Evolutionary conservation across 2,113 vertebrate genomes (phyloP).

Genomic region (Mus spicilegus): DNA sequence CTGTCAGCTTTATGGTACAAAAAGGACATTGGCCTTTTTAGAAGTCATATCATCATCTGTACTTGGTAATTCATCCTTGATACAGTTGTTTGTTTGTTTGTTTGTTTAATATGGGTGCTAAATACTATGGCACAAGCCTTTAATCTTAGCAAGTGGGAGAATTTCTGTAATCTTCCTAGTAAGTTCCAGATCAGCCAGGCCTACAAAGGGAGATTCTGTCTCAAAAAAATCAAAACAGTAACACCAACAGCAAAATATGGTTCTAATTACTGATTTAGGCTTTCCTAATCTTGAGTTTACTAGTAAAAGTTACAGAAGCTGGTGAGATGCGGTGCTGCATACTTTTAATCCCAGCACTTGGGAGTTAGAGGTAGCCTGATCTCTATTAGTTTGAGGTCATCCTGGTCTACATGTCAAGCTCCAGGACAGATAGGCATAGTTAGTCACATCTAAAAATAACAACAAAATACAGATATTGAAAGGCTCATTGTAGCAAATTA

Average conservation of each 20-base stretch:
- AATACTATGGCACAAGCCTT: neutral
- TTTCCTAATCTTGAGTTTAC: constrained; percentile 24
- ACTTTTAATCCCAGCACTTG: neutral
- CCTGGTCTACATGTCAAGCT: neutral
- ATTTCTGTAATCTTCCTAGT: neutral
- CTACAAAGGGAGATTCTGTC: neutral
- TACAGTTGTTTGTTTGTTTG: constrained; percentile 26
- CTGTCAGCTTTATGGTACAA: constrained; percentile 49
- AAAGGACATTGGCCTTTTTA: constrained; percentile 6
- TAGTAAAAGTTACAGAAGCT: constrained; percentile 24
- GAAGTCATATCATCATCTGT: constrained; percentile 29
- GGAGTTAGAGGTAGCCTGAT: neutral
- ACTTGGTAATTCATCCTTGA: constrained; percentile 43
- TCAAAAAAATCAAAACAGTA: neutral
- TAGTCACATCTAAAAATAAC: neutral
- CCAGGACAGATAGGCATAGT: neutral
- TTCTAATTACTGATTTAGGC: constrained; percentile 36
- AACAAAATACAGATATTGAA: constrained; percentile 12
- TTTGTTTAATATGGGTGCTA: neutral
- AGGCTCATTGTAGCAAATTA: constrained; percentile 30
- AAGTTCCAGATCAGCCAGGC: neutral
- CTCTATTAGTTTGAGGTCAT: neutral
- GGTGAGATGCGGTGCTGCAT: neutral
- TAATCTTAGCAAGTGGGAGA: neutral
- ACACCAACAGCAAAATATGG: neutral